Conservation (phyloP, 2,888 invertebrate genomes). For the Athalia cordata region DNA sequence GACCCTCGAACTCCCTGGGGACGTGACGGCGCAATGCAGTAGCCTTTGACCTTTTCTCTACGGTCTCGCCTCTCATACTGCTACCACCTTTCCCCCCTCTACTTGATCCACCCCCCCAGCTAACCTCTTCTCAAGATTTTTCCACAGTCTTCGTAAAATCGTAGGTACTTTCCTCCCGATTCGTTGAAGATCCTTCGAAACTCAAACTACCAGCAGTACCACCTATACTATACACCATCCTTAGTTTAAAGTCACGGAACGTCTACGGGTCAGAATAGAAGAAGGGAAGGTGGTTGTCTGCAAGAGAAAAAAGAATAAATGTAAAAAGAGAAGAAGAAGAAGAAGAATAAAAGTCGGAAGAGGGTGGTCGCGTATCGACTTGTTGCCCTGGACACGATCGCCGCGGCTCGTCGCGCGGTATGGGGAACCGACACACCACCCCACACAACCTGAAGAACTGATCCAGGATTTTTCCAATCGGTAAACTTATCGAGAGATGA, state of each 20-base stretch:
- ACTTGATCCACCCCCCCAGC: neutral
- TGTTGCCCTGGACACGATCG: slow-evolving; percentile 41
- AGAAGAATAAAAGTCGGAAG: neutral
- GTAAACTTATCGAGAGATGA: slow-evolving; percentile 30
- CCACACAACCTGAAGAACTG: slow-evolving; percentile 32
- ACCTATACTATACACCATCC: neutral
- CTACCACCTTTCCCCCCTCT: neutral
- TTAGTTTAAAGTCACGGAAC: slow-evolving; percentile 39
- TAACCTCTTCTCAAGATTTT: neutral
- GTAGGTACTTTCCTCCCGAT: slow-evolving; percentile 7
- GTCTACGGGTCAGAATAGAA: neutral
- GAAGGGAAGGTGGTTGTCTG: neutral
- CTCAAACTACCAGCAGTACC: slow-evolving; percentile 15
- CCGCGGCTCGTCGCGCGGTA: neutral
- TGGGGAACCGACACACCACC: neutral
- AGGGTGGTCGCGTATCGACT: slow-evolving; percentile 32
- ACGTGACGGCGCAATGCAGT: slow-evolving; percentile 74
- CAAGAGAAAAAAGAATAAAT: neutral
- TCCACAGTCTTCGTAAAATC: neutral
- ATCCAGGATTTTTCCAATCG: slow-evolving; percentile 43
- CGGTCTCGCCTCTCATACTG: slow-evolving; percentile 37
- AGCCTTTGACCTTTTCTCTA: slow-evolving; percentile 52
- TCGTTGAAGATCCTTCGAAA: slow-evolving; percentile 6
- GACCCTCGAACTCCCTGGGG: slow-evolving; percentile 68
- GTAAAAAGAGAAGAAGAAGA: neutral